Evolutionary conservation across 2,113 vertebrate genomes (phyloP).

Genomic region (Cnemophilus loriae): DNA sequence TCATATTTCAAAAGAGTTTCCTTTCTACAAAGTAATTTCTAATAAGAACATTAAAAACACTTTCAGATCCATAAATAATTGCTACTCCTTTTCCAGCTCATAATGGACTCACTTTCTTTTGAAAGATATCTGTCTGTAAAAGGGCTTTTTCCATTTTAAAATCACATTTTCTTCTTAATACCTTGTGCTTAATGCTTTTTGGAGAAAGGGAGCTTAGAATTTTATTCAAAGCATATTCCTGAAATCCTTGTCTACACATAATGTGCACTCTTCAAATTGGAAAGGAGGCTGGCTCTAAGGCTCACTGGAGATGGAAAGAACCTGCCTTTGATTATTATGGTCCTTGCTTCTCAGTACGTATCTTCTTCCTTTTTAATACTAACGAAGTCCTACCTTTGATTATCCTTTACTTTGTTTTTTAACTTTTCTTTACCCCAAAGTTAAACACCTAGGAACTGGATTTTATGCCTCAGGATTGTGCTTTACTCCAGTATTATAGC

Average conservation of each 20-base stretch:
- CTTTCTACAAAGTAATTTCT: not conserved
- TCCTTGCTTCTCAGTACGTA: not conserved
- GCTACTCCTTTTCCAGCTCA: not conserved
- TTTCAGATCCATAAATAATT: not conserved
- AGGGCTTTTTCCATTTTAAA: not conserved
- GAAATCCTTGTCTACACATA: not conserved
- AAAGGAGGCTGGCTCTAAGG: not conserved
- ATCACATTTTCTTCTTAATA: not conserved
- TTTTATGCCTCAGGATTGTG: not conserved
- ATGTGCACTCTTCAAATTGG: not conserved
- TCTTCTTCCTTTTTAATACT: not conserved
- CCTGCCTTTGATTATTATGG: not conserved
- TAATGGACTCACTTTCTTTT: not conserved
- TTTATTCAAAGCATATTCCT: not conserved
- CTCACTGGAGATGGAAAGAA: not conserved
- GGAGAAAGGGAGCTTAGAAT: not conserved
- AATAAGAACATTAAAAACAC: not conserved
- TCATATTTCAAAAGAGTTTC: not conserved
- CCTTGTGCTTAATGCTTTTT: not conserved
- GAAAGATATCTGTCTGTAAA: not conserved
- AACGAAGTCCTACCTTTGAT: not conserved
- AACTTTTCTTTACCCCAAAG: not conserved
- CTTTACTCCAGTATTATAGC: not conserved
- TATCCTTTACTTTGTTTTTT: not conserved
- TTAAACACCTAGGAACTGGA: not conserved